Conservation (phyloP, 2,888 invertebrate species). For the Argyra leucocephala region DNA sequence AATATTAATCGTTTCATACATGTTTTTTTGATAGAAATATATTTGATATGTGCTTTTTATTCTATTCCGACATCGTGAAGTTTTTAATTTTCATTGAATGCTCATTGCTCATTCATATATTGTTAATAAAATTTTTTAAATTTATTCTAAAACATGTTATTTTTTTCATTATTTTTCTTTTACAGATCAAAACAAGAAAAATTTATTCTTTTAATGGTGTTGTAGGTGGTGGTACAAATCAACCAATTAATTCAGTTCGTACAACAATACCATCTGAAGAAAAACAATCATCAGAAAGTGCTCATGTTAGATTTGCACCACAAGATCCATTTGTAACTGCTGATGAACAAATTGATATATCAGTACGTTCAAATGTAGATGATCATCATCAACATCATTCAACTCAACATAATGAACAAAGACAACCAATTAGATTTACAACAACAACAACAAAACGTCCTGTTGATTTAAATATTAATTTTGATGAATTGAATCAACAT, state of each 20-base stretch:
- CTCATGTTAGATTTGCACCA: constrained; percentile 18
- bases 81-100: too few species aligned
- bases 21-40: too few species aligned
- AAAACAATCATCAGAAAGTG: constrained; percentile 10
- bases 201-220: neutral
- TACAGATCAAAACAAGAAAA: neutral
- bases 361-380: neutral
- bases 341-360: constrained; percentile 16
- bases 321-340: constrained; percentile 19
- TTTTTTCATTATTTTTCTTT: neutral
- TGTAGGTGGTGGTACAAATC: neutral
- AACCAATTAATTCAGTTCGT: neutral
- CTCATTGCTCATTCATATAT: too few species aligned
- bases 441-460: constrained; percentile 17
- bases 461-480: constrained; percentile 16
- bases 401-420: constrained; percentile 24
- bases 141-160: too few species aligned
- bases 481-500: constrained; percentile 27
- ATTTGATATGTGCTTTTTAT: too few species aligned
- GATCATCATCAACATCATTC: constrained; percentile 5
- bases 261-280: neutral
- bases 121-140: too few species aligned
- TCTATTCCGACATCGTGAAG: too few species aligned
- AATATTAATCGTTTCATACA: too few species aligned
- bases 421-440: constrained; percentile 25